These are phyloP conservation scores for Nemotelus pantherinus DNA, from an alignment of 2,888 invertebrate species.

Conservation along the genomic window DNA sequence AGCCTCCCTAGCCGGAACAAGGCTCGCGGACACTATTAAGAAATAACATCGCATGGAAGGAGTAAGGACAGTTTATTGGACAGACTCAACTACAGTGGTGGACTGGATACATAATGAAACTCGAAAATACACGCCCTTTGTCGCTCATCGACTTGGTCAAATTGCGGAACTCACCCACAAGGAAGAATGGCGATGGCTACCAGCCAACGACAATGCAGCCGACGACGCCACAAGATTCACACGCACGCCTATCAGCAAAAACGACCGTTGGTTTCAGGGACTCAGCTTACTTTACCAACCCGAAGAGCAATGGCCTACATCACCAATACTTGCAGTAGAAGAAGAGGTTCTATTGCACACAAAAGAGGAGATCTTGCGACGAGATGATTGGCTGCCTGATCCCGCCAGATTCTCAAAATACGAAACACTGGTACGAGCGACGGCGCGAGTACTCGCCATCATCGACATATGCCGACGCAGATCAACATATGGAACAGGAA, in stretches of 20 bases:
- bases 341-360: too few relatives aligned
- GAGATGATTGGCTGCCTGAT: too few relatives aligned
- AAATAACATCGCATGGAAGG: background rate
- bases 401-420: too few relatives aligned
- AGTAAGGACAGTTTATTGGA: conserved; percentile 5
- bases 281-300: background rate
- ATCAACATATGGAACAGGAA: too few relatives aligned
- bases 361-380: too few relatives aligned
- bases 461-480: too few relatives aligned
- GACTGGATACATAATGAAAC: conserved; percentile 2
- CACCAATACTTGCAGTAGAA: too few relatives aligned
- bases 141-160: background rate
- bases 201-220: background rate
- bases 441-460: too few relatives aligned
- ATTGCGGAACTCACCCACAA: conserved; percentile 14
- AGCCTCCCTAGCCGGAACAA: background rate
- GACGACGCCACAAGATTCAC: background rate
- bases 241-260: background rate
- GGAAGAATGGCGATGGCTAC: conserved; percentile 1
- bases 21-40: background rate
- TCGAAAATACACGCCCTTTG: conserved; percentile 11
- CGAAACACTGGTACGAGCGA: too few relatives aligned
- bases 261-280: conserved; percentile 10
- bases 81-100: background rate
- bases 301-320: too few relatives aligned